These are phyloP conservation scores for Penelope pileata DNA, from an alignment of 2,113 vertebrate species.

Conservation along the genomic window DNA sequence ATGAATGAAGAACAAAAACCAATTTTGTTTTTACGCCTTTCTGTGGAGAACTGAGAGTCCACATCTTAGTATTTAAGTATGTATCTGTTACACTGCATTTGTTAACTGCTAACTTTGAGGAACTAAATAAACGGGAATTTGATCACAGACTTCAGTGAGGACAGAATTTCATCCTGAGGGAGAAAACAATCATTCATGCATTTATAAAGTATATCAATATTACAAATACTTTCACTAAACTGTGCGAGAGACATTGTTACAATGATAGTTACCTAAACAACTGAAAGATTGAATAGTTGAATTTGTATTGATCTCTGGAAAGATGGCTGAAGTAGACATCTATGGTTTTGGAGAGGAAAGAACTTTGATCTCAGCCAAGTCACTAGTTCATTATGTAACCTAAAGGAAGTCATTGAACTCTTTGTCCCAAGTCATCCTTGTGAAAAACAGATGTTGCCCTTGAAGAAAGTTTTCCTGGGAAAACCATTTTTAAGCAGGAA, in stretches of 20 bases:
- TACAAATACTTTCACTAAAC: not conserved
- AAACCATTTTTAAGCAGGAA: not conserved
- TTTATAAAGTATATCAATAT: not conserved
- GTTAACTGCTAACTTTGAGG: not conserved
- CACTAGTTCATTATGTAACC: constrained; percentile 25
- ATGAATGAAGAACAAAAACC: fast-evolving
- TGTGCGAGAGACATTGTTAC: not conserved
- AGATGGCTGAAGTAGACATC: not conserved
- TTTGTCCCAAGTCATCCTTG: constrained; percentile 9
- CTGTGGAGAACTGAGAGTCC: not conserved
- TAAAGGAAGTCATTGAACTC: constrained; percentile 29
- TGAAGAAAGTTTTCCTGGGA: constrained; percentile 41
- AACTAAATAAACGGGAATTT: not conserved
- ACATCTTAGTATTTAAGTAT: not conserved
- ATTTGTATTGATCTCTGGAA: not conserved
- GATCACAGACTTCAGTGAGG: not conserved
- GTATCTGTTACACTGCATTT: not conserved
- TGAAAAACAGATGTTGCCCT: constrained; percentile 51
- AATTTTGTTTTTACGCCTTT: not conserved
- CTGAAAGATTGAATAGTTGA: not conserved
- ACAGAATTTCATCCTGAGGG: not conserved
- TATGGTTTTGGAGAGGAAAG: not conserved
- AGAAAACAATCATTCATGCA: not conserved
- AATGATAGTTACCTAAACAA: not conserved
- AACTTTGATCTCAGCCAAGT: not conserved